phyloP scores from a whole-genome alignment of 2,113 vertebrate genomes.

The Fulica atra region DNA sequence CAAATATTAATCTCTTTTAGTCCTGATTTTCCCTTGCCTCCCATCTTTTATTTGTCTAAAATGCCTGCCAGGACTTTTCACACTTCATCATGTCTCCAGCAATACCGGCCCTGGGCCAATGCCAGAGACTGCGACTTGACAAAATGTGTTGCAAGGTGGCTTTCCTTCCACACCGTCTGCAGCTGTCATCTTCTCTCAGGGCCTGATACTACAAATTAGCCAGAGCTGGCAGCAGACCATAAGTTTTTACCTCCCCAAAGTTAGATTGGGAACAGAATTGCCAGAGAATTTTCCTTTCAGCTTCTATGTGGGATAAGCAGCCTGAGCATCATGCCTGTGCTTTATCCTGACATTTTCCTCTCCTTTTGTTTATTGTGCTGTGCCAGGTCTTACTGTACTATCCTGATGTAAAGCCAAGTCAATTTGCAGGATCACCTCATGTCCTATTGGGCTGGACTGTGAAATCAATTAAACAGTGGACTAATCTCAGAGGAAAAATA shows the following conservation, averaged over 20 bases:
- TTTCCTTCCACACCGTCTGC: constrained; percentile 62
- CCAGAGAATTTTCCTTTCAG: neutral
- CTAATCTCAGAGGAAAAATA: neutral
- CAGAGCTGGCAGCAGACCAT: neutral
- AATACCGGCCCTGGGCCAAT: constrained; percentile 69
- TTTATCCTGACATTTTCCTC: neutral
- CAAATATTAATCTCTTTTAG: constrained; percentile 77
- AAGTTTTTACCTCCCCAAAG: constrained; percentile 25
- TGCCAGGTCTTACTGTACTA: neutral
- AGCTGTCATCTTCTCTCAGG: constrained; percentile 70
- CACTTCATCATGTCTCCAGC: constrained; percentile 80
- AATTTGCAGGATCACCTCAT: neutral
- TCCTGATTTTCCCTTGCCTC: constrained; percentile 68
- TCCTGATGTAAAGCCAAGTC: neutral
- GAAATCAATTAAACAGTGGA: neutral
- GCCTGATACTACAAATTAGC: constrained; percentile 63
- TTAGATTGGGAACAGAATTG: constrained; percentile 24
- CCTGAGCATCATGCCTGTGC: neutral
- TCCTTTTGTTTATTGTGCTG: neutral
- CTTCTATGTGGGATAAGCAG: neutral
- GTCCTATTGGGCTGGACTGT: neutral
- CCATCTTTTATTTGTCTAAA: constrained; percentile 73
- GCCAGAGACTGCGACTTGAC: constrained; percentile 72
- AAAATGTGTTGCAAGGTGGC: constrained; percentile 73
- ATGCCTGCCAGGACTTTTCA: constrained; percentile 78